Conservation (phyloP, 2,888 invertebrate species). For the Platycheirus albimanus region DNA sequence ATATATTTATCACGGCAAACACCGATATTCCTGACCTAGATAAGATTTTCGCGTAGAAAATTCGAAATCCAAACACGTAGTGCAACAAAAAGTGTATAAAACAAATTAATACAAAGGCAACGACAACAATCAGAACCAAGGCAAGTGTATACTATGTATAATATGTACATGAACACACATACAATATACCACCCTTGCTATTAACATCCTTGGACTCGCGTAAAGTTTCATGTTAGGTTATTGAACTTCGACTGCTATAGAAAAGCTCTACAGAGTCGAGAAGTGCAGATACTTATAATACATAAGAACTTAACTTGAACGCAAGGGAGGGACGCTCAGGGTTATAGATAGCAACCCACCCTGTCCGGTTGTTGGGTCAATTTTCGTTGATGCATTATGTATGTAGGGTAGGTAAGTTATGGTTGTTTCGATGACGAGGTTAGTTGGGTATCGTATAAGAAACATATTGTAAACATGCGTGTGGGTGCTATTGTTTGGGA, state of each 20-base stretch:
- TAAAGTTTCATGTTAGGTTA: slow-evolving; percentile 76
- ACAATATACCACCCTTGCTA: slow-evolving; percentile 58
- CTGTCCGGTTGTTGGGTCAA: slow-evolving; percentile 48
- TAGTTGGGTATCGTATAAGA: slow-evolving; percentile 16
- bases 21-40: slow-evolving; percentile 69
- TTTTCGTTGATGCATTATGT: slow-evolving; percentile 12
- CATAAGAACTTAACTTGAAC: slow-evolving; percentile 16
- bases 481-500: slow-evolving; percentile 19
- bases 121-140: slow-evolving; percentile 15
- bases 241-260: slow-evolving; percentile 59
- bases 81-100: slow-evolving; percentile 39
- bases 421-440: slow-evolving; percentile 19
- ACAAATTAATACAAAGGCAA: slow-evolving; percentile 43
- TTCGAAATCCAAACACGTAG: slow-evolving; percentile 63
- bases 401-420: slow-evolving; percentile 56
- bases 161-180: background rate
- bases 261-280: slow-evolving; percentile 70
- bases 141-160: slow-evolving; percentile 4
- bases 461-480: slow-evolving; percentile 27
- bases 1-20: slow-evolving; percentile 27
- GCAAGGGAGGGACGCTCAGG: background rate
- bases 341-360: slow-evolving; percentile 20
- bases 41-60: slow-evolving; percentile 68
- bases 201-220: slow-evolving; percentile 77
- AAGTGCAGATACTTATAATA: slow-evolving; percentile 59